These are phyloP conservation scores for Calvadosia cruxmelitensis DNA, from an alignment of 30 jellyfish, hydroid and myxozoan species.

Conservation along the genomic window DNA sequence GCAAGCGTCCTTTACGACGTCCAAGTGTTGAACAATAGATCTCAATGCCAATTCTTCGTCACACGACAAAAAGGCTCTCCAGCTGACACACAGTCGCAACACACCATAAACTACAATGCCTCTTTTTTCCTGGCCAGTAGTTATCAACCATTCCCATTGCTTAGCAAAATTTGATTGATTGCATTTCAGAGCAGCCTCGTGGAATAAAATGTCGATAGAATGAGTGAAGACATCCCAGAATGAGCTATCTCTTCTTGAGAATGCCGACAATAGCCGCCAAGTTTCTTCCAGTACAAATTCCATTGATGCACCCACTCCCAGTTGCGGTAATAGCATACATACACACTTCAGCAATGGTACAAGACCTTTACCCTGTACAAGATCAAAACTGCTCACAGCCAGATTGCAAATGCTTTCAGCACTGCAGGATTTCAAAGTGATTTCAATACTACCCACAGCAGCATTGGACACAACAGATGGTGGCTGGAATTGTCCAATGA, in stretches of 20 bases:
- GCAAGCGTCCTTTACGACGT: constrained; percentile 39
- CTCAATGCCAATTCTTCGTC: not conserved
- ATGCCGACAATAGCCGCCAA: constrained; percentile 41
- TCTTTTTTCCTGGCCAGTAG: constrained; percentile 43
- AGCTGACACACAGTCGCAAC: constrained; percentile 21
- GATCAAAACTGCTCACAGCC: not conserved
- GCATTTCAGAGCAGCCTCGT: constrained; percentile 12
- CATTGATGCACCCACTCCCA: not conserved
- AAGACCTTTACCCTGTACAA: constrained; percentile 5
- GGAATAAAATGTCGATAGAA: constrained; percentile 29
- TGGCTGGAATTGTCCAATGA: not conserved
- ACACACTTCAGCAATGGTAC: constrained; percentile 38
- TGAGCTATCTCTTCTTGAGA: constrained; percentile 33
- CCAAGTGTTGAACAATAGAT: constrained; percentile 7
- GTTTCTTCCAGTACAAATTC: constrained; percentile 9
- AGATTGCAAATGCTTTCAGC: not conserved
- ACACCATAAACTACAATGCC: constrained; percentile 42
- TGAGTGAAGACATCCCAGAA: constrained; percentile 53
- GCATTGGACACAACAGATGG: not conserved
- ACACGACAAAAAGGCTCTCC: constrained; percentile 10
- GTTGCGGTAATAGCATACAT: constrained; percentile 14
- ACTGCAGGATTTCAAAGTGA: not conserved
- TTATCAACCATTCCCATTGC: constrained; percentile 39
- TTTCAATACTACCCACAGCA: not conserved
- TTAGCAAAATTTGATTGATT: constrained; percentile 5